Conservation (phyloP, 2,113 vertebrate genomes). For the Oostethus manadensis region DNA sequence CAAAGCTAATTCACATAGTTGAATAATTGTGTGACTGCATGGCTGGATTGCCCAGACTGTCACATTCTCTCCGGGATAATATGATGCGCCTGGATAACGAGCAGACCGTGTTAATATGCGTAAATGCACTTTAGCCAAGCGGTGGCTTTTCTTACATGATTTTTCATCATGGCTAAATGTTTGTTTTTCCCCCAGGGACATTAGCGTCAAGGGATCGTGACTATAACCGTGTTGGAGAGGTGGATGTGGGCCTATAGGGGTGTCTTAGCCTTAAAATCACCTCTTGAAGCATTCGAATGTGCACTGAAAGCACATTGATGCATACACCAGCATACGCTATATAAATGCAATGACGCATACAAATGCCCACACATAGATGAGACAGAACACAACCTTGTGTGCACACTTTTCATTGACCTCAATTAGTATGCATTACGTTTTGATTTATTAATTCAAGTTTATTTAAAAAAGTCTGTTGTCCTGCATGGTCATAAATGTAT, state of each 20-base stretch:
- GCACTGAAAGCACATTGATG: conserved; percentile 21
- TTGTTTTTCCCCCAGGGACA: conserved; percentile 43
- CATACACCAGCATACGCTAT: conserved; percentile 7
- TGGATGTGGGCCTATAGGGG: conserved; percentile 39
- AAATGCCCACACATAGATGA: conserved; percentile 8
- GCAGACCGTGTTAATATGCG: conserved; percentile 47
- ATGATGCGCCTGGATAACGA: conserved; percentile 63
- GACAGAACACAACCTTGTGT: background rate
- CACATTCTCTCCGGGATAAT: conserved; percentile 52
- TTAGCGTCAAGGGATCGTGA: conserved; percentile 36
- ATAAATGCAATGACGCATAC: conserved; percentile 23
- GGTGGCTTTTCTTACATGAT: conserved; percentile 47
- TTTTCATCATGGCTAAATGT: conserved; percentile 58
- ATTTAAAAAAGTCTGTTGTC: background rate
- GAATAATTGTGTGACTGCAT: conserved; percentile 48
- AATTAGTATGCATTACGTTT: background rate
- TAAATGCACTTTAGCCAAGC: conserved; percentile 55
- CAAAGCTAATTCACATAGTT: conserved; percentile 50
- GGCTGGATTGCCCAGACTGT: conserved; percentile 41
- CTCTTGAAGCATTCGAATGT: conserved; percentile 22
- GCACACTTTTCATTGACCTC: conserved; percentile 7
- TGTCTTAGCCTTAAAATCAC: conserved; percentile 43
- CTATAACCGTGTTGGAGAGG: conserved; percentile 26
- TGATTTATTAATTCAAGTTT: background rate
- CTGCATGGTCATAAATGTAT: no score